Conservation (phyloP, 2,888 invertebrate genomes). For the Tetanocera ferruginea region DNA sequence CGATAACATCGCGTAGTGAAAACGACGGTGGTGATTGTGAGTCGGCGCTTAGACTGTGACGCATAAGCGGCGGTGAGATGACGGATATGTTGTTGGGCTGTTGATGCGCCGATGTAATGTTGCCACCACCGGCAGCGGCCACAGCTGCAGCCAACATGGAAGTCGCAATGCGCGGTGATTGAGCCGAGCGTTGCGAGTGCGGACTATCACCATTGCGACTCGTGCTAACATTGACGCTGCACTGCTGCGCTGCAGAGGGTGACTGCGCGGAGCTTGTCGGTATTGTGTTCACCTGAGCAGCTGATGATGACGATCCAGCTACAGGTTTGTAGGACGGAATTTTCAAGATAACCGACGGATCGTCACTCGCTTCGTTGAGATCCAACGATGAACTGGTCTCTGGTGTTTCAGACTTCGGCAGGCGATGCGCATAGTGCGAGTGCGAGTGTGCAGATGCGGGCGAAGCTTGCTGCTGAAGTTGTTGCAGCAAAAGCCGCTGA, state of each 20-base stretch:
- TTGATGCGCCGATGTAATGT: constrained; percentile 47
- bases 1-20: constrained; percentile 89
- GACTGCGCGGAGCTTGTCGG: constrained; percentile 49
- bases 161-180: constrained; percentile 55
- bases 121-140: constrained; percentile 54
- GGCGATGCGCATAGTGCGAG: constrained; percentile 58
- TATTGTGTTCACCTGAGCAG: constrained; percentile 47
- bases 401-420: constrained; percentile 70
- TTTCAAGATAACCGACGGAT: constrained; percentile 85
- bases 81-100: constrained; percentile 60
- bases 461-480: constrained; percentile 50
- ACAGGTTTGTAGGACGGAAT: constrained; percentile 92
- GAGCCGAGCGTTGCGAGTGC: constrained; percentile 65
- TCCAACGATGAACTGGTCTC: constrained; percentile 70
- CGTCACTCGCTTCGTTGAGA: constrained; percentile 71
- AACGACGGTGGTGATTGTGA: constrained; percentile 75
- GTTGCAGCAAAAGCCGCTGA: constrained; percentile 58
- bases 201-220: constrained; percentile 71
- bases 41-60: constrained; percentile 57
- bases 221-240: constrained; percentile 54
- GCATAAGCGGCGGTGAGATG: constrained; percentile 71
- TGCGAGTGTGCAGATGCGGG: constrained; percentile 56
- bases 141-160: constrained; percentile 59
- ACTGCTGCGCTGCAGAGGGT: constrained; percentile 55
- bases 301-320: constrained; percentile 62